A percentile compares a stretch with the other conserved stretches of the same genome.
These are phyloP conservation scores for Aptenodytes forsteri DNA, from an alignment of 2,113 vertebrate genomes.

Conservation along the genomic window DNA sequence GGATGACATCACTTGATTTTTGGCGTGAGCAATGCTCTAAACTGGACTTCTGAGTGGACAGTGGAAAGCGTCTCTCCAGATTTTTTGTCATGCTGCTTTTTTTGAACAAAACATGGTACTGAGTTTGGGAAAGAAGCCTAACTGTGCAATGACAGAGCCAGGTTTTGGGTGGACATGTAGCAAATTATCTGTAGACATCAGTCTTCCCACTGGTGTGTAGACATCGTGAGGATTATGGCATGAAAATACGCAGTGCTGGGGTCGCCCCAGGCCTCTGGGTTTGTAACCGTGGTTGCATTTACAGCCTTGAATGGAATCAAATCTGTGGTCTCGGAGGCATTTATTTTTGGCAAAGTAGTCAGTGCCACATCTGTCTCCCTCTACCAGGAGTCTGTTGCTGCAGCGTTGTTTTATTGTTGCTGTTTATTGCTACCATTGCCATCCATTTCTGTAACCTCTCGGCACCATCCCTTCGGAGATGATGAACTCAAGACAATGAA, in stretches of 20 bases:
- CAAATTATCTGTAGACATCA: neutral
- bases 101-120: accelerated
- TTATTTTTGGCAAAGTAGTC: neutral
- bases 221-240: neutral
- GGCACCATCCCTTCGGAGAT: neutral
- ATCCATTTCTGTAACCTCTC: neutral
- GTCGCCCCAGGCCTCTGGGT: neutral
- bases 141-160: neutral
- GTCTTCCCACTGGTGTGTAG: accelerated
- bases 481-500: neutral
- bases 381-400: neutral
- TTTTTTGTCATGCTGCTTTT: neutral
- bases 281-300: neutral
- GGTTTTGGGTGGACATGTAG: neutral
- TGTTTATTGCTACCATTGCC: neutral
- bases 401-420: neutral
- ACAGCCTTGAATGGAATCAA: neutral
- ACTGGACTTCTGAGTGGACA: neutral
- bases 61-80: neutral
- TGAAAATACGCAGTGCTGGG: neutral
- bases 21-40: neutral
- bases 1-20: neutral
- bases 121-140: neutral
- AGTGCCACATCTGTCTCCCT: neutral
- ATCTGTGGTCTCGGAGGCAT: neutral